Evolutionary conservation across 2,797 vertebrate species (phyloP), one percentile per base, ranked within the genome.

Genomic region (Tolypeutes matacus): DNA sequence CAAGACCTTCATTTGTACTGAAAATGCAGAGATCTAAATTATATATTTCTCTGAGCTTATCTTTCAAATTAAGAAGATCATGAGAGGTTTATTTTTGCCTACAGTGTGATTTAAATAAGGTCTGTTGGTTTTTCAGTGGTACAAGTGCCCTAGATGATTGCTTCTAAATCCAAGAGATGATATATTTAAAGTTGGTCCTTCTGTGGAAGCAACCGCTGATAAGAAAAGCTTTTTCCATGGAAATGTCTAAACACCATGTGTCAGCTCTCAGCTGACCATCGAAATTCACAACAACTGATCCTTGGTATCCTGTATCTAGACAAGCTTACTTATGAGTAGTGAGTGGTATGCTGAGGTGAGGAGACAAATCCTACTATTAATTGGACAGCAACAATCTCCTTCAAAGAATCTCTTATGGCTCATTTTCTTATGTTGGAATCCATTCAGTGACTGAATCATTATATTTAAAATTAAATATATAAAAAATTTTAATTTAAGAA

Each of bases 201-300:
- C 92, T 93, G 53, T 83, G 60, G 89, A 94, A 58, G 87, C 89
- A 95, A 93, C 80, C 46, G 72, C 92, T 87, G 86, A 95, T 89
- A 95, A 96, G 94, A 58, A 95, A 95, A 95, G 83, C 91, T 92
- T 95, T 97, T 96, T 95, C 97, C 95, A 95, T 97, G 95, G 97
- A 97, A 97, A 97, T 86, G 0, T 94, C 86, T 91, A 85, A 90
- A 94, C 89, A 96, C 78, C 81, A 78, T 96, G 84, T 94, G 95
- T 95, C 78, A 96, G 94, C 83, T 96, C 96, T 20, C 53, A 56
- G 83, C 76, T 58, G 84, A 96, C 89, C 65, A 94, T 95, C 86
- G 91, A 97, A 92, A 92, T 91, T 91, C 64, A 86, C 89, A 92
- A 73, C 77, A 96, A 70, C 51, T 95, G 93, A 78, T 94, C 95